phyloP scores from a whole-genome alignment of 2,113 vertebrate genomes.

The Amphiprion percula region DNA sequence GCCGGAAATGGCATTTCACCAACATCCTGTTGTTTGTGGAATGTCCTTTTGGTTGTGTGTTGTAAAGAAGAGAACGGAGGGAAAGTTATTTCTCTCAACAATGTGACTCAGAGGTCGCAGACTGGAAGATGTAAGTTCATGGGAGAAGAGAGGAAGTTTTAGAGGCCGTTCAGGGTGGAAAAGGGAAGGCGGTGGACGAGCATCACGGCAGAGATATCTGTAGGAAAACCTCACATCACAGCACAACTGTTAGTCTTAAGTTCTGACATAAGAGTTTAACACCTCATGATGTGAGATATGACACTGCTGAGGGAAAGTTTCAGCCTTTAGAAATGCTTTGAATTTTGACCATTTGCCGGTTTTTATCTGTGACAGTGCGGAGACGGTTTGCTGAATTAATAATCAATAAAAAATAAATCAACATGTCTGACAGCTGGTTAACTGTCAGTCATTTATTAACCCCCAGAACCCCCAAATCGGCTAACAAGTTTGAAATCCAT shows the following conservation, averaged over 20 bases:
- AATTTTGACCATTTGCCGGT: neutral
- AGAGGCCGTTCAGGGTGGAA: neutral
- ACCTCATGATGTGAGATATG: slow-evolving; percentile 6
- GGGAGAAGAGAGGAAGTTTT: slow-evolving; percentile 34
- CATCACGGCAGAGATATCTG: slow-evolving; percentile 4
- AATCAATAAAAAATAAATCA: neutral
- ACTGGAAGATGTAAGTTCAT: slow-evolving; percentile 15
- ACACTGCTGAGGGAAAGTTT: slow-evolving; percentile 4
- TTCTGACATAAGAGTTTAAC: slow-evolving; percentile 58
- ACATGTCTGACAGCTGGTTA: neutral
- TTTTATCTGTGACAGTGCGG: neutral
- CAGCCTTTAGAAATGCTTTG: neutral
- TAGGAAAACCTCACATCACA: slow-evolving; percentile 39
- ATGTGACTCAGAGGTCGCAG: slow-evolving; percentile 42
- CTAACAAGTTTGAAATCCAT: no score
- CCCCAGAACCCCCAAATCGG: no score
- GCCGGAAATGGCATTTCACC: slow-evolving; percentile 41
- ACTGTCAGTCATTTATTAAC: no score
- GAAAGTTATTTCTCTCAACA: slow-evolving; percentile 52
- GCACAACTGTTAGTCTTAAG: slow-evolving; percentile 52
- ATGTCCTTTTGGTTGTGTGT: slow-evolving; percentile 34
- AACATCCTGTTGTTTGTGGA: slow-evolving; percentile 48
- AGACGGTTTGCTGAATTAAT: neutral
- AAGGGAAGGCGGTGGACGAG: neutral
- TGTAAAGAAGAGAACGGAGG: slow-evolving; percentile 35